phyloP scores from a whole-genome alignment of 2,888 invertebrate genomes.

The Steinernema scapterisci region DNA sequence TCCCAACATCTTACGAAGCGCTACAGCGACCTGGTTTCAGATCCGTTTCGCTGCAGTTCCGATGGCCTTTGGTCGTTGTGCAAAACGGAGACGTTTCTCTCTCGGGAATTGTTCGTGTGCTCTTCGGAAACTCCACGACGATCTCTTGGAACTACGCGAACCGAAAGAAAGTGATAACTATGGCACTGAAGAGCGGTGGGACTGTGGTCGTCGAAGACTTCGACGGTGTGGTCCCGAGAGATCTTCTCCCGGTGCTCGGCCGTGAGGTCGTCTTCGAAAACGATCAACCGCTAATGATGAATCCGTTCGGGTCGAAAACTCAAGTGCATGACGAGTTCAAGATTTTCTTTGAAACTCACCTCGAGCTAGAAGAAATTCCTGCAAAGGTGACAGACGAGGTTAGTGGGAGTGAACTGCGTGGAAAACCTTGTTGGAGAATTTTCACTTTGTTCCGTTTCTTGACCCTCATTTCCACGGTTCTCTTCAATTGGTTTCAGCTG shows the following conservation, averaged over 20 bases:
- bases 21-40: not conserved
- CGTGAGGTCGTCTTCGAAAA: conserved; percentile 22
- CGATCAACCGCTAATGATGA: not conserved
- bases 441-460: not conserved
- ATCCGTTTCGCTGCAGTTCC: not conserved
- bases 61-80: not conserved
- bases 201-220: conserved; percentile 16
- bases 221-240: not conserved
- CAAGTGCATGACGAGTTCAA: not conserved
- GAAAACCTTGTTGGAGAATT: too few species aligned
- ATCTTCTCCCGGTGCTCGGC: not conserved
- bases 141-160: not conserved
- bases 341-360: not conserved
- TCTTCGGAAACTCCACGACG: not conserved
- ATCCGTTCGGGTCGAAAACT: not conserved
- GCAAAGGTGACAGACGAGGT: not conserved
- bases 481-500: not conserved
- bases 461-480: not conserved
- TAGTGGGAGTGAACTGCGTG: too few species aligned
- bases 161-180: not conserved
- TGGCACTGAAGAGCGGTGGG: not conserved
- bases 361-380: not conserved
- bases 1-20: not conserved
- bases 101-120: not conserved
- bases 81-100: not conserved